Evolutionary conservation across 2,113 vertebrate genomes (phyloP).

Genomic region (Talpa occidentalis): DNA sequence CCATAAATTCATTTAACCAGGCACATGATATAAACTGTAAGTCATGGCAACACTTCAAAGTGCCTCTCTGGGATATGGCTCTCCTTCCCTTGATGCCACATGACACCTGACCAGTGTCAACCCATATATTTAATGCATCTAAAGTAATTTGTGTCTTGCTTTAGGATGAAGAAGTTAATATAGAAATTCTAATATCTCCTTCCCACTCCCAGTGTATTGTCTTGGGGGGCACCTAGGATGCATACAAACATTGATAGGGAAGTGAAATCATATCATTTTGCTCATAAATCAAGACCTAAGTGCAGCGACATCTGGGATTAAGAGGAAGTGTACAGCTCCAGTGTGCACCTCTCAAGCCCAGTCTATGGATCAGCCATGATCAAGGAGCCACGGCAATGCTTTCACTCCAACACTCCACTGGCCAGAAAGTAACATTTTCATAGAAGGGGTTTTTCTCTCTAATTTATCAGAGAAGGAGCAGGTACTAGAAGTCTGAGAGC

Average conservation of each 20-base stretch:
- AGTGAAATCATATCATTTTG: background rate
- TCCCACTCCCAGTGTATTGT: background rate
- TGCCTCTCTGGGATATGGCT: background rate
- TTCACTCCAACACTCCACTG: background rate
- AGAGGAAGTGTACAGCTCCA: no score
- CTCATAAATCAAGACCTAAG: background rate
- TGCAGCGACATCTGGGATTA: background rate
- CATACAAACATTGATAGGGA: background rate
- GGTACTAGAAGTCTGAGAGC: background rate
- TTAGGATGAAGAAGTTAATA: background rate
- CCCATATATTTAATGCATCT: background rate
- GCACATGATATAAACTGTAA: background rate
- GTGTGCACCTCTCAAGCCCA: background rate
- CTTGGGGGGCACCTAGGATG: background rate
- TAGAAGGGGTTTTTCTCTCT: background rate
- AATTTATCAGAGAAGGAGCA: conserved; percentile 16
- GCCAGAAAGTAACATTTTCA: background rate
- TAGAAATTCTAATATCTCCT: background rate
- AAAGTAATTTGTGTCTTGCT: background rate
- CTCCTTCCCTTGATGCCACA: background rate
- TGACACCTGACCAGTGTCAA: background rate
- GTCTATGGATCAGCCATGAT: background rate
- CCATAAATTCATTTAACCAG: conserved; percentile 66
- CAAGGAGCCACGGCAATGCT: background rate
- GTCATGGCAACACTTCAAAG: background rate